Evolutionary conservation across 92 coral and sea anemone species (phyloP).

Genomic region (Metridium senile): DNA sequence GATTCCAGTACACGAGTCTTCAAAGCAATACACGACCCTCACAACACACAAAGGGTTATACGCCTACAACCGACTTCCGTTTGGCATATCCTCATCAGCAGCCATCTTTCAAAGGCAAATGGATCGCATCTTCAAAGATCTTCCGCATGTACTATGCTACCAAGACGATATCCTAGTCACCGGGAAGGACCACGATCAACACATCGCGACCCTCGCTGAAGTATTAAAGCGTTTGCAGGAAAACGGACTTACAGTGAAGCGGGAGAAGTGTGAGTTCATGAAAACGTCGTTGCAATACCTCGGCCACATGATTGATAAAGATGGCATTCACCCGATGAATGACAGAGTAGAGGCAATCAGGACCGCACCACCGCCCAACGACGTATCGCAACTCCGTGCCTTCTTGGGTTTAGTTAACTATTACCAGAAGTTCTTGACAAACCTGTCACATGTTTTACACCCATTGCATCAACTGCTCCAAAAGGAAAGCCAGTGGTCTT

Average conservation of each 20-base stretch:
- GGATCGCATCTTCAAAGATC: not conserved
- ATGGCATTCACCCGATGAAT: slow-evolving; percentile 26
- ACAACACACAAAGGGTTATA: not conserved
- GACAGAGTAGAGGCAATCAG: slow-evolving; percentile 25
- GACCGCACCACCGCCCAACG: slow-evolving; percentile 30
- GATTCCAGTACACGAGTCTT: slow-evolving; percentile 22
- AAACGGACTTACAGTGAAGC: not conserved
- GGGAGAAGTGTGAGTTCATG: slow-evolving; percentile 30
- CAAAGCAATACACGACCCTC: slow-evolving; percentile 19
- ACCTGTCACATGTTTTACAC: slow-evolving; percentile 27
- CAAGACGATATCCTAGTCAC: slow-evolving; percentile 6
- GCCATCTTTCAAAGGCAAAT: slow-evolving; percentile 18
- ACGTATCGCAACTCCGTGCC: slow-evolving; percentile 19
- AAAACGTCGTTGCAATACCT: slow-evolving; percentile 23
- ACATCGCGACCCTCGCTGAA: not conserved
- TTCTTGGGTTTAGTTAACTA: slow-evolving; percentile 21
- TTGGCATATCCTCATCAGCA: slow-evolving; percentile 28
- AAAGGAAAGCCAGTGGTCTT: slow-evolving; percentile 21
- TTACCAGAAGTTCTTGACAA: slow-evolving; percentile 29
- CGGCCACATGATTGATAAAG: slow-evolving; percentile 31
- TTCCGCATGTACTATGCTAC: slow-evolving; percentile 5
- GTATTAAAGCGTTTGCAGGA: not conserved
- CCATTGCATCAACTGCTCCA: slow-evolving; percentile 26
- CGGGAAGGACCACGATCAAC: slow-evolving; percentile 22
- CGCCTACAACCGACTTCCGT: slow-evolving; percentile 32